Base-by-base conservation (phyloP, 1,140 invertebrate genomes). In the Lerema accius region DNA sequence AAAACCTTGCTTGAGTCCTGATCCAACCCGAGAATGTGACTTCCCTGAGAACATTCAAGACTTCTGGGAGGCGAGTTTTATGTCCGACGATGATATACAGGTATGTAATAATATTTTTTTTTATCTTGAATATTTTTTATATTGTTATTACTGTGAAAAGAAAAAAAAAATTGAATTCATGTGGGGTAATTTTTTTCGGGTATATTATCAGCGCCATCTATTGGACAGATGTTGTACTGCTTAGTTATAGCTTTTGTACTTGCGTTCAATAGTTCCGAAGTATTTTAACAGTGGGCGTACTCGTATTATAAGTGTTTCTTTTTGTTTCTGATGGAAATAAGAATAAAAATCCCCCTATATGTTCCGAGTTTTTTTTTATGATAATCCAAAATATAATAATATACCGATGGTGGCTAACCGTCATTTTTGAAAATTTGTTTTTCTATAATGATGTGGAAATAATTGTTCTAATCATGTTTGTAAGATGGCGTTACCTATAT, bases 21-120 rank as follows among this genome's bases (percentile, higher is more conserved):
- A 85, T 58, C 91, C 89, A 19, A 69, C 63, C 0, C 76, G 80
- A 16, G 84, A 85, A 35, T 67, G 66, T 40, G 88, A 91, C 48
- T 84, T 73, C 76, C 83, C 86, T 28, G 90, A 91, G 80, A 91
- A 91, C 50, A 82, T 90, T 58, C 68, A 87, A 70, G 90, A 91
- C 45, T 86, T 92, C 28, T 92, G 91, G 91, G 79, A 88, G 56
- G 86, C 76, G 48, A 76, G 55, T 14, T 67, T 77, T 26, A 63
- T 58, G 17, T 51, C 55, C 65, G 37, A 39, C 65, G 65, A 78
- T 67, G 67, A 81, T 80, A 69, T 78, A 65, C 74, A 92, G 90
- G 90, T 90, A 63, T 15, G 11, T 46, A 46, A 5, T 46, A 4
- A 11, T 3, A 23, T 46, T n/a, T n/a, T n/a, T n/a, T n/a, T n/a